These are phyloP conservation scores for Aplocera efformata DNA, from an alignment of 2,888 invertebrate species.

Conservation along the genomic window DNA sequence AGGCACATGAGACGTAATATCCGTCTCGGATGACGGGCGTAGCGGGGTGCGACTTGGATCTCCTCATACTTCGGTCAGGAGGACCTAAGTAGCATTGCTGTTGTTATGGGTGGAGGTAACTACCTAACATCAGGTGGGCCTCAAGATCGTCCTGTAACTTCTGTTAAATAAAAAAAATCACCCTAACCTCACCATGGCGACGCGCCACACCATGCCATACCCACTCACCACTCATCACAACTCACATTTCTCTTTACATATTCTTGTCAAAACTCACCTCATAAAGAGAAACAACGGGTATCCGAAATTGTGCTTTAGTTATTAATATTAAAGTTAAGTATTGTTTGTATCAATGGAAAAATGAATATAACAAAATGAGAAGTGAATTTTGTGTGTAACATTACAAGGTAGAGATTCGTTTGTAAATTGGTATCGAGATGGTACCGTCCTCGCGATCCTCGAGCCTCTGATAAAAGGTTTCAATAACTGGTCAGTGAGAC, in stretches of 20 bases:
- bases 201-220: conserved; percentile 35
- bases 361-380: conserved; percentile 4
- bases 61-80: no score
- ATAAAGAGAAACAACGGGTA: neutral
- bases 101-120: no score
- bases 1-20: no score
- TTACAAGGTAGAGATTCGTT: conserved; percentile 15
- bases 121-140: no score
- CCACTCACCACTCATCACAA: conserved; percentile 14
- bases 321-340: conserved; percentile 23
- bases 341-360: conserved; percentile 1
- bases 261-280: neutral
- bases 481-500: conserved; percentile 52
- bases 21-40: no score
- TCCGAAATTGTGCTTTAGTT: neutral
- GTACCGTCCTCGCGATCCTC: conserved; percentile 34
- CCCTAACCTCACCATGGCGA: conserved; percentile 30
- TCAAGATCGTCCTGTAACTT: no score
- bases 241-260: conserved; percentile 4
- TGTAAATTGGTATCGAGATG: conserved; percentile 45
- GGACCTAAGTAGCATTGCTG: no score
- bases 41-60: no score
- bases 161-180: no score
- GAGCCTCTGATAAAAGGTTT: conserved; percentile 44
- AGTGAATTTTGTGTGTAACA: neutral